phyloP scores from a whole-genome alignment of 2,113 vertebrate genomes.

The Chamaetylas fuelleborni region DNA sequence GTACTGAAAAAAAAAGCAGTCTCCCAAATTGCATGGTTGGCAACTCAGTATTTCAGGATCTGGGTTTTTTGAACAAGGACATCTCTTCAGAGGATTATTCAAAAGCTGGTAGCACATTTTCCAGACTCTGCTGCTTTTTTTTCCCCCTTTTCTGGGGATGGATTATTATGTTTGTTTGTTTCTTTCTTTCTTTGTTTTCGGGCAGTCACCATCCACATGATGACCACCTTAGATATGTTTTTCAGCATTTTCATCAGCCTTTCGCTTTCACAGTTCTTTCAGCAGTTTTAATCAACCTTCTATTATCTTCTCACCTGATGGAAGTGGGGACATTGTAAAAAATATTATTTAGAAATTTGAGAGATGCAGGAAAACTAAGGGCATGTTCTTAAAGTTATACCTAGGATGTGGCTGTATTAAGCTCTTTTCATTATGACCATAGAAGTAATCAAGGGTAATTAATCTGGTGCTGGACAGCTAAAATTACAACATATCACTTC shows the following conservation, averaged over 20 bases:
- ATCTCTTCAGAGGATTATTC: background rate
- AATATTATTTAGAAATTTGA: background rate
- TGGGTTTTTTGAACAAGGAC: background rate
- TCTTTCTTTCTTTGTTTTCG: background rate
- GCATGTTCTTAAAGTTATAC: background rate
- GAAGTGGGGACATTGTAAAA: background rate
- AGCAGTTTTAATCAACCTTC: background rate
- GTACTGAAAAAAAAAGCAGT: background rate
- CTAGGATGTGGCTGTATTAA: background rate
- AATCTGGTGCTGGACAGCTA: background rate
- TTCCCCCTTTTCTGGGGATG: background rate
- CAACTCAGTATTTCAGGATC: background rate
- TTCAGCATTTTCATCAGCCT: background rate
- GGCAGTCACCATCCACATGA: background rate
- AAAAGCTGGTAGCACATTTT: background rate
- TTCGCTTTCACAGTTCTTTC: background rate
- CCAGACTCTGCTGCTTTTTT: background rate
- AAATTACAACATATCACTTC: background rate
- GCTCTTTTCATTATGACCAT: background rate
- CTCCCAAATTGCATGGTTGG: background rate
- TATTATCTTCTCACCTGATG: background rate
- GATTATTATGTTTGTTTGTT: too few species aligned
- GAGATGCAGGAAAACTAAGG: background rate
- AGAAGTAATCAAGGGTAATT: background rate
- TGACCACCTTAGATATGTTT: background rate